phyloP scores from a whole-genome alignment of 2,797 vertebrate genomes.

The Clarias pachynema region DNA sequence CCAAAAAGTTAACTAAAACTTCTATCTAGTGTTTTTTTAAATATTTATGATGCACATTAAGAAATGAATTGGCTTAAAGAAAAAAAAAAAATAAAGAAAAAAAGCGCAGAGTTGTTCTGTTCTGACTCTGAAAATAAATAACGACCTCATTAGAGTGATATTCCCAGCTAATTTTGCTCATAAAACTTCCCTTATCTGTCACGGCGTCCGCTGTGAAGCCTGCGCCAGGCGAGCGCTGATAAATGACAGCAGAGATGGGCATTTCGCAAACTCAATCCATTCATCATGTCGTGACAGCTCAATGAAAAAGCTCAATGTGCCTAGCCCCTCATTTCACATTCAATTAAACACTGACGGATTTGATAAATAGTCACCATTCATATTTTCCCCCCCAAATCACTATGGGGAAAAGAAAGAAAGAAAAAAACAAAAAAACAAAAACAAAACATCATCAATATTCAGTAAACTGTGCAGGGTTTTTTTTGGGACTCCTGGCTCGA shows the following conservation, averaged over 20 bases:
- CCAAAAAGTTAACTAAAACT: not conserved
- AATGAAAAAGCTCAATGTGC: slow-evolving; percentile 59
- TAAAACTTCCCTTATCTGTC: slow-evolving; percentile 53
- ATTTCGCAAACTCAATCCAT: slow-evolving; percentile 56
- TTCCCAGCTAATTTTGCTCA: slow-evolving; percentile 51
- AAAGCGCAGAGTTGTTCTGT: slow-evolving; percentile 16
- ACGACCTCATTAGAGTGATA: slow-evolving; percentile 55
- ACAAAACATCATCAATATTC: slow-evolving; percentile 53
- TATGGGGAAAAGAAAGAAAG: not conserved
- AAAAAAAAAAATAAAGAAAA: not conserved
- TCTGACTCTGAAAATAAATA: slow-evolving; percentile 50
- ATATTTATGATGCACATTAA: slow-evolving; percentile 28
- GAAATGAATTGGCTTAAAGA: slow-evolving; percentile 1
- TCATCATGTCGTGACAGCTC: slow-evolving; percentile 60
- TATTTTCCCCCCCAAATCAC: slow-evolving; percentile 38
- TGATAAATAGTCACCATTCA: slow-evolving; percentile 60
- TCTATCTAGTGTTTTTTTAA: not conserved
- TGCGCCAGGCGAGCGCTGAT: slow-evolving; percentile 47
- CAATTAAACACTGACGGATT: slow-evolving; percentile 62
- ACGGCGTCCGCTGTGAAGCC: slow-evolving; percentile 39
- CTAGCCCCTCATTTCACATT: slow-evolving; percentile 59
- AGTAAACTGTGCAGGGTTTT: not conserved
- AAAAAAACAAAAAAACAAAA: slow-evolving; percentile 27
- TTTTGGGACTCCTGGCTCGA: not conserved
- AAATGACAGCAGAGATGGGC: slow-evolving; percentile 59